phyloP scores from a whole-genome alignment of 1,140 invertebrate genomes.

The Copidosoma floridanum region DNA sequence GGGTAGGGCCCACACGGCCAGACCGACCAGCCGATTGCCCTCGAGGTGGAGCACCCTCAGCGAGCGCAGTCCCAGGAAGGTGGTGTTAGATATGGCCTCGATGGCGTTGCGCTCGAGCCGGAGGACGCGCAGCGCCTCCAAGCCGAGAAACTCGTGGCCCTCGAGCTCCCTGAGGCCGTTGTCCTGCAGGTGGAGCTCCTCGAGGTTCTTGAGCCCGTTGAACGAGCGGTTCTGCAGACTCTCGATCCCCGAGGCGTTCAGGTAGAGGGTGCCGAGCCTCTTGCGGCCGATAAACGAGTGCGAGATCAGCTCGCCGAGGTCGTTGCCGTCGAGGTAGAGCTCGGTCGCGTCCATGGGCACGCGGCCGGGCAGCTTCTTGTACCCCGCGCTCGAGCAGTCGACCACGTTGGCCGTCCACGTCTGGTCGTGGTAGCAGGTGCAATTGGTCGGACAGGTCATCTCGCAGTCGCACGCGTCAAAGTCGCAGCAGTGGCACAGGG shows the following conservation, averaged over 20 bases:
- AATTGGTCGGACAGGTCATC: constrained; percentile 90
- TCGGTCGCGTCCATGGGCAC: constrained; percentile 93
- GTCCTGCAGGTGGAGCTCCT: constrained; percentile 78
- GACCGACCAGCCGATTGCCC: constrained; percentile 71
- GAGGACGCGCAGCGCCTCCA: constrained; percentile 64
- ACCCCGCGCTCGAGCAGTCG: constrained; percentile 77
- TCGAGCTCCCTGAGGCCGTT: constrained; percentile 74
- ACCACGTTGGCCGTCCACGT: constrained; percentile 91
- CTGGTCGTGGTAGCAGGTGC: constrained; percentile 89
- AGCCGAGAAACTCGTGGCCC: constrained; percentile 80
- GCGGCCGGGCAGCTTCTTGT: constrained; percentile 72
- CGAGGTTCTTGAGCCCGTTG: constrained; percentile 79
- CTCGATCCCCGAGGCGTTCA: constrained; percentile 85
- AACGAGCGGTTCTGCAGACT: constrained; percentile 86
- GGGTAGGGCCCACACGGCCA: constrained; percentile 76
- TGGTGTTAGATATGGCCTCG: constrained; percentile 70
- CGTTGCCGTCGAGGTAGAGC: constrained; percentile 86
- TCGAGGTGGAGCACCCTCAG: constrained; percentile 73
- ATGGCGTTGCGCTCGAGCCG: constrained; percentile 71
- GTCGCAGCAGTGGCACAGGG: constrained; percentile 89
- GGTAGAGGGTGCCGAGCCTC: constrained; percentile 75
- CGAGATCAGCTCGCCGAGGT: constrained; percentile 72
- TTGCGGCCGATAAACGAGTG: constrained; percentile 90
- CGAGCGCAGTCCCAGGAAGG: constrained; percentile 71
- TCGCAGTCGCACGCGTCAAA: constrained; percentile 93